Evolutionary conservation across 2,888 invertebrate species (phyloP).

Genomic region (Cheilosia soror): DNA sequence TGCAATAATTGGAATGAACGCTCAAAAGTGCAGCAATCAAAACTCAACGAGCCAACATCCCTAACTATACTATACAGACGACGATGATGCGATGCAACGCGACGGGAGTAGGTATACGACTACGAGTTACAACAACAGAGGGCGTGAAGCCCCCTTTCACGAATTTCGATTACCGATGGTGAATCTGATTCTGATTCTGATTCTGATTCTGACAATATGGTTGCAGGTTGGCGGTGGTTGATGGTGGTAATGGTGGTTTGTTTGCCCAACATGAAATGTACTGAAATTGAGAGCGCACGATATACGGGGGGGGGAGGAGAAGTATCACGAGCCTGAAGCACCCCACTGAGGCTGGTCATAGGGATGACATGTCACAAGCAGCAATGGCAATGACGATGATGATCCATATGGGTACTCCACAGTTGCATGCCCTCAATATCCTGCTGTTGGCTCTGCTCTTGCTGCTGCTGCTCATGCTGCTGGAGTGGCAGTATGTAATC

Average conservation of each 20-base stretch:
- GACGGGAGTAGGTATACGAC: background rate
- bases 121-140: conserved; percentile 57
- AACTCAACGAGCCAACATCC: conserved; percentile 72
- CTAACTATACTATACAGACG: conserved; percentile 26
- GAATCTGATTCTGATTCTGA: conserved; percentile 60
- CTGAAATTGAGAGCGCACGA: conserved; percentile 46
- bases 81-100: background rate
- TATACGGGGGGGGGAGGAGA: background rate
- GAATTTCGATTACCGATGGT: conserved; percentile 74
- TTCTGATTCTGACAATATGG: conserved; percentile 74
- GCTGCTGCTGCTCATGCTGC: conserved; percentile 12
- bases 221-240: conserved; percentile 66
- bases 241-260: conserved; percentile 72
- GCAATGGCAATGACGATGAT: conserved; percentile 67
- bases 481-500: conserved; percentile 61
- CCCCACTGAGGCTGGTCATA: conserved; percentile 68
- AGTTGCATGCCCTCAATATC: conserved; percentile 74
- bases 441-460: conserved; percentile 45
- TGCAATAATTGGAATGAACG: conserved; percentile 74
- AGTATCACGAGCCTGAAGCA: conserved; percentile 30
- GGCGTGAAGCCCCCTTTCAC: conserved; percentile 66
- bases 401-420: conserved; percentile 72
- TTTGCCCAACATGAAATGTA: conserved; percentile 66
- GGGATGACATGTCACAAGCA: conserved; percentile 71
- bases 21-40: conserved; percentile 75